Percentiles rank a stretch among this genome's conserved stretches.
These are phyloP conservation scores for Conus ventricosus DNA, from an alignment of 1,140 invertebrate species.

Conservation along the genomic window DNA sequence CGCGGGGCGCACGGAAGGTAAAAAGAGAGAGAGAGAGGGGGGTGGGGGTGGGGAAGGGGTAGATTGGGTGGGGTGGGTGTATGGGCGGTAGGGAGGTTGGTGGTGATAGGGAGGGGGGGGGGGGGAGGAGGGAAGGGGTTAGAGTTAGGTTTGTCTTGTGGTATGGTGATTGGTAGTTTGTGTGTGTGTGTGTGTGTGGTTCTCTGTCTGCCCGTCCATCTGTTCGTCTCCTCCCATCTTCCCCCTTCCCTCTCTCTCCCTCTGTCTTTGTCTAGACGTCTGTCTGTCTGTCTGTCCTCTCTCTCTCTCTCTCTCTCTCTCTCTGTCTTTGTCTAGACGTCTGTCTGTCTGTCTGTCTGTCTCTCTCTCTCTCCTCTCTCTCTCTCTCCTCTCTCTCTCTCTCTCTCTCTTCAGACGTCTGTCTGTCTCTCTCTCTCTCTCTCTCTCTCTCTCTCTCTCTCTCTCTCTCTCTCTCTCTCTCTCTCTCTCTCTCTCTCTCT, in stretches of 20 bases:
- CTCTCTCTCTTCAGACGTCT: background rate
- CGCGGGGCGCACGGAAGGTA: constrained; percentile 20
- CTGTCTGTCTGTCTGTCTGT: too few relatives aligned
- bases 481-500: too few relatives aligned
- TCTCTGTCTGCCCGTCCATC: background rate
- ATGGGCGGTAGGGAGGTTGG: background rate
- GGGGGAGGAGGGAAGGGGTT: background rate
- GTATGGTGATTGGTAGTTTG: too few relatives aligned
- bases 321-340: too few relatives aligned
- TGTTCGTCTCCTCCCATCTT: background rate
- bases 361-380: too few relatives aligned
- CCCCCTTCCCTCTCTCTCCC: background rate
- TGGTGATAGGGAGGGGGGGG: background rate
- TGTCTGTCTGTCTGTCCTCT: background rate
- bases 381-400: background rate
- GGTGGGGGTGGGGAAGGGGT: background rate
- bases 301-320: too few relatives aligned
- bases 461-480: too few relatives aligned
- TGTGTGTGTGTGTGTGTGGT: too few relatives aligned
- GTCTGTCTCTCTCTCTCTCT: background rate
- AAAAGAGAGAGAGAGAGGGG: background rate
- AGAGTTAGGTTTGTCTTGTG: background rate
- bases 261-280: background rate
- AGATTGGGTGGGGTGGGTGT: background rate
- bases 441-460: too few relatives aligned